A percentile compares a stretch with the other conserved stretches of the same genome.
phyloP scores from a whole-genome alignment of 1,140 invertebrate species.

The Brachionus paranguensis region DNA sequence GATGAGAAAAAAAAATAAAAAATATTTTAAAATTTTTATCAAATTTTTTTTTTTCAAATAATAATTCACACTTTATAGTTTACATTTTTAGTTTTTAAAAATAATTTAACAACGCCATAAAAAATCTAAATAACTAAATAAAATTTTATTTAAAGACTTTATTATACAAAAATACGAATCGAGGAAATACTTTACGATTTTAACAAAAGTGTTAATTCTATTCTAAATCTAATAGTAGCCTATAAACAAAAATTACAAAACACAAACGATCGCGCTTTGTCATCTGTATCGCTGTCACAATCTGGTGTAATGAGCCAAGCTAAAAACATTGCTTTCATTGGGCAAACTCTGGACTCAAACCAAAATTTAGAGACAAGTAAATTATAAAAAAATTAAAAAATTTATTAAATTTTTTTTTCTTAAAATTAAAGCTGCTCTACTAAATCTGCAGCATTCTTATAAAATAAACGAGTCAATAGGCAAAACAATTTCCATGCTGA shows the following conservation, averaged over 20 bases:
- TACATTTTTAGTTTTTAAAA: too few relatives aligned
- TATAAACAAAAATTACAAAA: constrained; percentile 34
- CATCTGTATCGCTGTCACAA: background rate
- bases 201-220: constrained; percentile 25
- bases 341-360: background rate
- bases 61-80: too few relatives aligned
- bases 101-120: background rate
- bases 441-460: constrained; percentile 28
- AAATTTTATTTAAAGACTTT: background rate
- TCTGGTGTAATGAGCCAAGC: background rate
- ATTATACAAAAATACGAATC: constrained; percentile 38
- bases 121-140: constrained; percentile 41
- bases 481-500: constrained; percentile 19
- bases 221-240: constrained; percentile 6
- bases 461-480: constrained; percentile 25
- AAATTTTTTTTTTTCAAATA: too few relatives aligned
- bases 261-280: background rate
- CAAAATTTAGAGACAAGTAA: constrained; percentile 6
- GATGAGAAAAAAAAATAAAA: too few relatives aligned
- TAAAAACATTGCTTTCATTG: background rate
- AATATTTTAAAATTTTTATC: too few relatives aligned
- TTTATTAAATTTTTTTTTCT: background rate
- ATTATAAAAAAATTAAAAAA: background rate
- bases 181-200: constrained; percentile 18
- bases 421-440: background rate